Conservation (phyloP, 1,140 invertebrate genomes). For the Palaemon carinicauda region DNA sequence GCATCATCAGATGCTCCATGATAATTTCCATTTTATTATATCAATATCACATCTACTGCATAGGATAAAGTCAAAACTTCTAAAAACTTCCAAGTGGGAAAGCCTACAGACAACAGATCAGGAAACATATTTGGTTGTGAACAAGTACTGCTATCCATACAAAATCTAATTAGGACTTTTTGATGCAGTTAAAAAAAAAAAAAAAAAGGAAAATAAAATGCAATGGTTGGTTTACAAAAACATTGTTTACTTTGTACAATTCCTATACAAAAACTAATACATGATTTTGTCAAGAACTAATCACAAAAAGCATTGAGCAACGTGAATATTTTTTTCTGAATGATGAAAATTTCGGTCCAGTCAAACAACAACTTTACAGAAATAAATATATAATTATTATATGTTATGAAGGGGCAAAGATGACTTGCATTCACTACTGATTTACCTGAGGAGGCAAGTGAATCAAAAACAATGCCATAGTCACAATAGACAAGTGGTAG, state of each 20-base stretch:
- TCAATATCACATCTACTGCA: too few relatives aligned
- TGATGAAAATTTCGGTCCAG: slow-evolving; percentile 39
- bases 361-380: slow-evolving; percentile 49
- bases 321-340: slow-evolving; percentile 51
- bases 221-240: slow-evolving; percentile 44
- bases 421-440: slow-evolving; percentile 50
- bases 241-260: slow-evolving; percentile 56
- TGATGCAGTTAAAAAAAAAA: too few relatives aligned
- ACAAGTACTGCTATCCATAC: too few relatives aligned
- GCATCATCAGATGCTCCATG: too few relatives aligned
- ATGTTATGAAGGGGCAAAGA: slow-evolving; percentile 47
- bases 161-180: too few relatives aligned
- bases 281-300: slow-evolving; percentile 52
- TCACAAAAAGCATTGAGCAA: slow-evolving; percentile 57
- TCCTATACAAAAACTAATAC: slow-evolving; percentile 57
- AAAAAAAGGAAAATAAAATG: slow-evolving; percentile 34
- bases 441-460: slow-evolving; percentile 47
- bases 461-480: slow-evolving; percentile 37
- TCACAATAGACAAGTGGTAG: background rate
- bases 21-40: too few relatives aligned
- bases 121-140: too few relatives aligned
- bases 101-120: too few relatives aligned
- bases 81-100: too few relatives aligned
- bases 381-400: slow-evolving; percentile 52
- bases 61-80: too few relatives aligned